phyloP scores from a whole-genome alignment of 2,797 vertebrate species.

The Holocentrus rufus region DNA sequence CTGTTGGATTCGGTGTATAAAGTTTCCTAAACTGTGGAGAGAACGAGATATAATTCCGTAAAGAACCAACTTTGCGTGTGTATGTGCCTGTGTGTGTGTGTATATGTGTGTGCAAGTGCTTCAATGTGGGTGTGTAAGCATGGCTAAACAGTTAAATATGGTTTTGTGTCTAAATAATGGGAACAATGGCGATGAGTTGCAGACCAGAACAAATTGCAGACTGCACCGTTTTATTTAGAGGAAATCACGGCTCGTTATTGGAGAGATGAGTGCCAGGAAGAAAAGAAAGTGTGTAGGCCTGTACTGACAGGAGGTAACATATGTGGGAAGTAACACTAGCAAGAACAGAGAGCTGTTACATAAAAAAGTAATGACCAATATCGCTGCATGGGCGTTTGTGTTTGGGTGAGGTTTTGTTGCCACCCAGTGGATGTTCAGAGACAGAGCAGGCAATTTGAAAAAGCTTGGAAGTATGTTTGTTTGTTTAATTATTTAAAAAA shows the following conservation, averaged over 20 bases:
- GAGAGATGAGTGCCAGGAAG: no score
- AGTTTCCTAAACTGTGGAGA: no score
- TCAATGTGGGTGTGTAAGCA: not conserved
- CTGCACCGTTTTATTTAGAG: no score
- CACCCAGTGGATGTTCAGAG: conserved; percentile 35
- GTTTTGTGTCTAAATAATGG: no score
- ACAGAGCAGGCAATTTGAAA: not conserved
- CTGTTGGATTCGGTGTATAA: no score
- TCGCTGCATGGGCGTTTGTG: not conserved
- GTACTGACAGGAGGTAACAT: conserved; percentile 30
- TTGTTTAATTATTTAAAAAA: no score
- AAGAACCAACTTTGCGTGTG: no score
- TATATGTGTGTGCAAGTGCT: not conserved
- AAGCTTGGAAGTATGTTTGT: not conserved
- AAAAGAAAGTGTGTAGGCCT: not conserved
- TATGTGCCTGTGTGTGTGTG: not conserved
- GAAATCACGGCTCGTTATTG: no score
- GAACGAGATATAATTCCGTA: no score
- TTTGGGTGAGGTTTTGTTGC: conserved; percentile 35
- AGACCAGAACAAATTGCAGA: no score
- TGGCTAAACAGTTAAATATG: not conserved
- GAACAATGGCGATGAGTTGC: no score
- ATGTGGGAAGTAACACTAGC: not conserved
- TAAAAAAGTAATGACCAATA: conserved; percentile 21
- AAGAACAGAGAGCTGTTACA: not conserved